Percentiles rank a stretch among this genome's conserved stretches.
phyloP scores from a whole-genome alignment of 2,113 vertebrate genomes.

The Glaucomys volans region DNA sequence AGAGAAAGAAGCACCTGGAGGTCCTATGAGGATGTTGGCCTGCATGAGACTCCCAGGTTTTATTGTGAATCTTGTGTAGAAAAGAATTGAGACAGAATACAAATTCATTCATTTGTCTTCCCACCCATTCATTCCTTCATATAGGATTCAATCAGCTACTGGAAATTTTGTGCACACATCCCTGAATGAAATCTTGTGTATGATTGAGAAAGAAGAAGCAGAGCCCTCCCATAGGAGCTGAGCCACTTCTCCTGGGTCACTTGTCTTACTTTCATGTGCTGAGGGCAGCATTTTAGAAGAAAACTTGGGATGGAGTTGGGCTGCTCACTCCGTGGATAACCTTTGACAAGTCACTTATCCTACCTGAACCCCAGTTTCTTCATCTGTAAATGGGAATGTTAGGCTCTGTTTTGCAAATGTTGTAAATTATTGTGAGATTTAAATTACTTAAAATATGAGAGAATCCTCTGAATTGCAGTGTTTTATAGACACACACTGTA shows the following conservation, averaged over 20 bases:
- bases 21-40: not conserved
- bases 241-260: not conserved
- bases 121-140: not conserved
- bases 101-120: not conserved
- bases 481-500: not conserved
- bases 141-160: not conserved
- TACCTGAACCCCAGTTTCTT: slow-evolving; percentile 15
- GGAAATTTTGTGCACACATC: not conserved
- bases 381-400: slow-evolving; percentile 7
- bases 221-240: fast-evolving
- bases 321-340: not conserved
- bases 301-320: not conserved
- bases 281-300: not conserved
- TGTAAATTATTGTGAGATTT: not conserved
- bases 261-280: not conserved
- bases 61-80: not conserved
- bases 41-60: not conserved
- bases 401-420: not conserved
- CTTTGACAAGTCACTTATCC: not conserved
- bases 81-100: not conserved
- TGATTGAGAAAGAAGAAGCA: not conserved
- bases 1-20: not conserved
- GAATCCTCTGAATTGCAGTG: not conserved
- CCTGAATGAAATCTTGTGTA: not conserved
- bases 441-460: not conserved